These are phyloP conservation scores for Xylota sylvarum DNA, from an alignment of 2,888 invertebrate species.

Conservation along the genomic window DNA sequence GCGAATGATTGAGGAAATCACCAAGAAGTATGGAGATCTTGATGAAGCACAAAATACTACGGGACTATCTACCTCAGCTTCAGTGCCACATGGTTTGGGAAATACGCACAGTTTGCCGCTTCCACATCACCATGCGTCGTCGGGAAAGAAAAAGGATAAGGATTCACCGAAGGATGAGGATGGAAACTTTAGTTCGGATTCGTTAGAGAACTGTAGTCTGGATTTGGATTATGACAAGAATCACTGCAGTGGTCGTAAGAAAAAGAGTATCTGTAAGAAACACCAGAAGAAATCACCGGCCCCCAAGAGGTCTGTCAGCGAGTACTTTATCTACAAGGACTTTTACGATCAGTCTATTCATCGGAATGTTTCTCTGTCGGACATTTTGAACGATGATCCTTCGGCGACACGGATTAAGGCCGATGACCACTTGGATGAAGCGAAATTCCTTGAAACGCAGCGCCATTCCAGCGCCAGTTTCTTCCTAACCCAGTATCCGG, in stretches of 20 bases:
- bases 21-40: conserved; percentile 88
- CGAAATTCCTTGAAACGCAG: conserved; percentile 86
- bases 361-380: conserved; percentile 87
- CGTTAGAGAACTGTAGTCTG: conserved; percentile 89
- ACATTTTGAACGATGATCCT: conserved; percentile 84
- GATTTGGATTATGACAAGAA: conserved; percentile 84
- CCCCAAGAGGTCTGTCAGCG: conserved; percentile 89
- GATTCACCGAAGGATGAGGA: conserved; percentile 85
- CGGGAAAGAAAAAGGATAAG: conserved; percentile 65
- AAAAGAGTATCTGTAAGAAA: conserved; percentile 68
- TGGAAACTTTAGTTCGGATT: conserved; percentile 92
- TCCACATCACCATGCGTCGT: conserved; percentile 41
- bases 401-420: conserved; percentile 82
- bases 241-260: conserved; percentile 78
- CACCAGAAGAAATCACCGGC: conserved; percentile 76
- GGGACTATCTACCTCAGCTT: conserved; percentile 79
- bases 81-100: conserved; percentile 79
- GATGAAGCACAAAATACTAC: conserved; percentile 85
- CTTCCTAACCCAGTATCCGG: conserved; percentile 88
- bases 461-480: conserved; percentile 92
- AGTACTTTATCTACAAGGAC: conserved; percentile 90
- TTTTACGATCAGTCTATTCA: conserved; percentile 85
- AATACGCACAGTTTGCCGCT: conserved; percentile 59
- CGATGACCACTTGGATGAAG: conserved; percentile 84
- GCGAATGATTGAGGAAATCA: conserved; percentile 89